phyloP scores from a whole-genome alignment of 2,888 invertebrate species.

The Hermodice carunculata region DNA sequence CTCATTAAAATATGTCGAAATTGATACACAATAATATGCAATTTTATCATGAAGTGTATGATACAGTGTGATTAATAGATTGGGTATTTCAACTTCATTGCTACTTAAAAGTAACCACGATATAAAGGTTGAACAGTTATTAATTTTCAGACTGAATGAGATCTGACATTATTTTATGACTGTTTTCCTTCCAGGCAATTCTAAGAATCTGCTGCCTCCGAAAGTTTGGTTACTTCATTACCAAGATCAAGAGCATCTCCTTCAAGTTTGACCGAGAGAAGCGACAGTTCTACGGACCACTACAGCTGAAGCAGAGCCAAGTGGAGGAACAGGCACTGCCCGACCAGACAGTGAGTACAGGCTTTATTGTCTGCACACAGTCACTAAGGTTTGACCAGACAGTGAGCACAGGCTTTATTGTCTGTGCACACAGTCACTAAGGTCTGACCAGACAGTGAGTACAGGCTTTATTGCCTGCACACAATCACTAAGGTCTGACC shows the following conservation, averaged over 20 bases:
- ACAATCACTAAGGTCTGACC: too few relatives aligned
- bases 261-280: slow-evolving; percentile 75
- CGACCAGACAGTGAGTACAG: slow-evolving; percentile 59
- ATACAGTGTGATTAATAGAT: too few relatives aligned
- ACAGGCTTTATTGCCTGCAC: too few relatives aligned
- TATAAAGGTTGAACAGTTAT: background rate
- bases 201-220: slow-evolving; percentile 83
- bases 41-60: too few relatives aligned
- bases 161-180: background rate
- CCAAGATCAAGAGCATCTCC: slow-evolving; percentile 78
- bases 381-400: too few relatives aligned
- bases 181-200: slow-evolving; percentile 72
- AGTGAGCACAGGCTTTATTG: too few relatives aligned
- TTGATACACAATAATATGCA: too few relatives aligned
- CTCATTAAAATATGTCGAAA: too few relatives aligned
- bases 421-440: too few relatives aligned
- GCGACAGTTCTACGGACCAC: slow-evolving; percentile 63
- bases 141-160: background rate
- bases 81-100: too few relatives aligned
- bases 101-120: background rate
- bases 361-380: too few relatives aligned
- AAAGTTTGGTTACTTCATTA: slow-evolving; percentile 82
- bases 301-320: slow-evolving; percentile 33
- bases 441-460: too few relatives aligned
- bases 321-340: slow-evolving; percentile 57